These are phyloP conservation scores for Hirudinaria manillensis DNA, from an alignment of 2,888 invertebrate genomes.

Conservation along the genomic window DNA sequence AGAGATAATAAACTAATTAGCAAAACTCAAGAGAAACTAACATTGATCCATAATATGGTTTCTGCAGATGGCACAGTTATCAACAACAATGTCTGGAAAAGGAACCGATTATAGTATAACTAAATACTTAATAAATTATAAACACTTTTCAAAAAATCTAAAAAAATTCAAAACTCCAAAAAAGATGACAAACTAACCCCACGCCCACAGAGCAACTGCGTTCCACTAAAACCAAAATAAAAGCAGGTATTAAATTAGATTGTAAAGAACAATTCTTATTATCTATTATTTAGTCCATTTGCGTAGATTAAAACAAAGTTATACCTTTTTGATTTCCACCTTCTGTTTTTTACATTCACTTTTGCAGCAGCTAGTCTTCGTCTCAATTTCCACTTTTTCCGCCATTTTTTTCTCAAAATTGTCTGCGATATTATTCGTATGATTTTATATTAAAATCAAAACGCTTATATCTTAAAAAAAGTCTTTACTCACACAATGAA, in stretches of 20 bases:
- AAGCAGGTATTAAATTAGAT: slow-evolving; percentile 8
- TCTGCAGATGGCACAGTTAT: slow-evolving; percentile 98
- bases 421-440: no score
- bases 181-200: slow-evolving; percentile 67
- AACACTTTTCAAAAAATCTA: no score
- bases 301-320: background rate
- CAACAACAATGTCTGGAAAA: slow-evolving; percentile 79
- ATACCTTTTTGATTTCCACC: no score
- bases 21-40: slow-evolving; percentile 46
- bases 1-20: no score
- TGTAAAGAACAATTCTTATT: background rate
- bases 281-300: background rate
- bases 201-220: slow-evolving; percentile 97
- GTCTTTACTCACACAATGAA: no score
- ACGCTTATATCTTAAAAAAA: no score
- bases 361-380: no score
- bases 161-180: background rate
- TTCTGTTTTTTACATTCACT: no score
- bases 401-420: no score
- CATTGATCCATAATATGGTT: slow-evolving; percentile 99
- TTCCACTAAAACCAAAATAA: slow-evolving; percentile 82
- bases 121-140: background rate
- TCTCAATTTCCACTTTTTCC: no score
- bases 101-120: background rate
- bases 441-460: no score